These are phyloP conservation scores for Fundulus diaphanus DNA, from an alignment of 2,797 vertebrate species.

Conservation along the genomic window DNA sequence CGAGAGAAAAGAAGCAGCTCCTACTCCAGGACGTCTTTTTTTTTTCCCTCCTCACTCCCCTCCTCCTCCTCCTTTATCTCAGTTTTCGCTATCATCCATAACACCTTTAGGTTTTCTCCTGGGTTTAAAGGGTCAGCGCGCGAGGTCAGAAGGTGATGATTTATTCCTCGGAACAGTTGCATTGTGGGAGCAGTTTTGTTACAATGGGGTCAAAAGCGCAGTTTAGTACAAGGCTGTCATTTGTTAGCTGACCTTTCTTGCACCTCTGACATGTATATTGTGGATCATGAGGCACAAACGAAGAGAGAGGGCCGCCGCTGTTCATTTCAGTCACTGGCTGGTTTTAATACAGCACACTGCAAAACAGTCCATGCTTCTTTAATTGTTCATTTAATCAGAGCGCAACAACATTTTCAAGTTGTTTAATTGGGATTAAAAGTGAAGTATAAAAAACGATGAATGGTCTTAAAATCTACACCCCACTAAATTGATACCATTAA, in stretches of 20 bases:
- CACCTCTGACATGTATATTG: constrained; percentile 61
- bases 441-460: background rate
- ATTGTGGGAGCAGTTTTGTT: constrained; percentile 67
- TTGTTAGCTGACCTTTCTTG: constrained; percentile 76
- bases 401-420: background rate
- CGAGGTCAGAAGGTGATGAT: constrained; percentile 72
- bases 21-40: constrained; percentile 34
- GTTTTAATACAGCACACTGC: constrained; percentile 35
- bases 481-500: background rate
- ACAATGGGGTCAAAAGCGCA: constrained; percentile 66
- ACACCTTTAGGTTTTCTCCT: constrained; percentile 65
- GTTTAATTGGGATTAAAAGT: background rate
- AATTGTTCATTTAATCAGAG: background rate
- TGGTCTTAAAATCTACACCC: background rate
- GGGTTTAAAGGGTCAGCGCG: constrained; percentile 62
- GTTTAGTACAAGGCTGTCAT: constrained; percentile 70
- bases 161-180: constrained; percentile 72
- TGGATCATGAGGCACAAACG: constrained; percentile 2
- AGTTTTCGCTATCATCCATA: constrained; percentile 58
- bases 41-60: constrained; percentile 32
- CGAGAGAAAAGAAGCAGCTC: constrained; percentile 64
- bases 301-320: constrained; percentile 33
- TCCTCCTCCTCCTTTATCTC: constrained; percentile 35
- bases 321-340: constrained; percentile 54
- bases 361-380: background rate